Evolutionary conservation across 2,797 vertebrate genomes (phyloP).

Genomic region (Cirrhinus mrigala): DNA sequence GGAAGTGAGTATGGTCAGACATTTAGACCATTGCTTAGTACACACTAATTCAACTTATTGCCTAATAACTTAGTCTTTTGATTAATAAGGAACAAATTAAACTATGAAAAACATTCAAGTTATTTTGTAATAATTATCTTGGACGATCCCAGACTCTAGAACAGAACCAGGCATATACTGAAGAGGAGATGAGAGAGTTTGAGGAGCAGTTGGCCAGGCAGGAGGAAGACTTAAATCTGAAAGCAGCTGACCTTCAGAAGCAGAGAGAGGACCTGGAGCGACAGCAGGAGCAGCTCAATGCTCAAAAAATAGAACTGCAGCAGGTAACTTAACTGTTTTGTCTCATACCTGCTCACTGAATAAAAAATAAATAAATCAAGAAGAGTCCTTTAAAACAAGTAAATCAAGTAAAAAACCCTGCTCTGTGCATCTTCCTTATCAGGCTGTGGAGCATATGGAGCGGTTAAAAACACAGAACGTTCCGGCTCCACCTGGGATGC

Average conservation of each 20-base stretch:
- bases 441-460: slow-evolving; percentile 97
- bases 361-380: not conserved
- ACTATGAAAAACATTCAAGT: too few relatives aligned
- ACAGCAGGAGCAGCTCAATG: slow-evolving; percentile 92
- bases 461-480: slow-evolving; percentile 87
- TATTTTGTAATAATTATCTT: not conserved
- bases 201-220: slow-evolving; percentile 89
- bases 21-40: not conserved
- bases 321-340: slow-evolving; percentile 77
- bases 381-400: not conserved
- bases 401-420: not conserved
- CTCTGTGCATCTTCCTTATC: not conserved
- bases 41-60: too few relatives aligned
- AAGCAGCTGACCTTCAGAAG: slow-evolving; percentile 87
- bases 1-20: slow-evolving; percentile 83
- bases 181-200: slow-evolving; percentile 93
- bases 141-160: slow-evolving; percentile 87
- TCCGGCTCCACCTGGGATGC: slow-evolving; percentile 79
- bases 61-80: not conserved
- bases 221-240: slow-evolving; percentile 88
- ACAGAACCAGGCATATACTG: slow-evolving; percentile 92
- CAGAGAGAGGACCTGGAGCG: slow-evolving; percentile 91
- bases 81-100: not conserved
- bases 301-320: slow-evolving; percentile 91
- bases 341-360: not conserved